A percentile compares a stretch with the other conserved stretches of the same genome.
Evolutionary conservation across 2,797 vertebrate genomes (phyloP).

Genomic region (Acanthurus tractus): DNA sequence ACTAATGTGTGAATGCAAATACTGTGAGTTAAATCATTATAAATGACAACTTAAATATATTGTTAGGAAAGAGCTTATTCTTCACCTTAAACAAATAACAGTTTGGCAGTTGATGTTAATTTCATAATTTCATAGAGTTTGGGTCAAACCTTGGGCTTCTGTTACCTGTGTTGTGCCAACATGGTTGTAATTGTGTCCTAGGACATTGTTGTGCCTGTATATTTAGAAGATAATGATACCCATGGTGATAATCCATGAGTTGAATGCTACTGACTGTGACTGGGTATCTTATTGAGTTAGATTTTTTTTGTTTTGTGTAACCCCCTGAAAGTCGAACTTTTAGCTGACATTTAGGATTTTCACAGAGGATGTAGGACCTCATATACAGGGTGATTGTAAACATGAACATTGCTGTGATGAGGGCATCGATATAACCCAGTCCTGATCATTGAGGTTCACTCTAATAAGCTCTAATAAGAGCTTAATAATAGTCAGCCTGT

Average conservation of each 20-base stretch:
- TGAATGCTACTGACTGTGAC: constrained; percentile 75
- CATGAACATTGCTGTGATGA: constrained; percentile 45
- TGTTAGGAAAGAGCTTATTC: constrained; percentile 21
- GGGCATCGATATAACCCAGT: constrained; percentile 5
- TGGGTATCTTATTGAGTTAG: constrained; percentile 28
- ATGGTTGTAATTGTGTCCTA: constrained; percentile 51
- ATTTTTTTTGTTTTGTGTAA: constrained; percentile 3
- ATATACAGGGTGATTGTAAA: constrained; percentile 50
- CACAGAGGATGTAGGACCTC: constrained; percentile 38
- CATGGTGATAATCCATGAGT: constrained; percentile 53
- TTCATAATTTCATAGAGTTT: constrained; percentile 11
- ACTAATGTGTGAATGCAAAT: constrained; percentile 53
- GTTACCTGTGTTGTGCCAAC: constrained; percentile 57
- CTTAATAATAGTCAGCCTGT: constrained; percentile 30
- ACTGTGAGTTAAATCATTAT: constrained; percentile 61
- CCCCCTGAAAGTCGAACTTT: constrained; percentile 25
- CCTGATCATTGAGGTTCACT: constrained; percentile 37
- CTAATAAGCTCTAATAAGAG: constrained; percentile 55
- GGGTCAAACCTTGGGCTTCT: constrained; percentile 40
- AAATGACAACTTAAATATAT: constrained; percentile 21
- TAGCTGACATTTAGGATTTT: constrained; percentile 1
- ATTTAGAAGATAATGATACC: constrained; percentile 57
- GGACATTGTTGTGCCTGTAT: constrained; percentile 59
- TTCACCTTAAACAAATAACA: constrained; percentile 19
- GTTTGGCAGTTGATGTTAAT: constrained; percentile 20